Conservation (phyloP, 2,888 invertebrate species). For the Heliconius sara region DNA sequence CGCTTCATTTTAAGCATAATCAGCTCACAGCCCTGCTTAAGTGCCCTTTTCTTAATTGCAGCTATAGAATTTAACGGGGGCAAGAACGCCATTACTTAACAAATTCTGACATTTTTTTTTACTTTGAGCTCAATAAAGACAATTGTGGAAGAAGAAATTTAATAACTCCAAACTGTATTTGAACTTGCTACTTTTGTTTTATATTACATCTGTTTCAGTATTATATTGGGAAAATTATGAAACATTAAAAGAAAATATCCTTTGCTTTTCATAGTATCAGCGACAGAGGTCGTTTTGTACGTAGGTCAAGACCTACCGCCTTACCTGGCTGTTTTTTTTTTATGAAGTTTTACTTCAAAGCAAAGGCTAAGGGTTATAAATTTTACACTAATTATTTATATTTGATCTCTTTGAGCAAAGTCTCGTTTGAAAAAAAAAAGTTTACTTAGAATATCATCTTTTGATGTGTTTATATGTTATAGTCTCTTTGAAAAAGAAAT, state of each 20-base stretch:
- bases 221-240: slow-evolving; percentile 9
- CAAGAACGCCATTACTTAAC: slow-evolving; percentile 65
- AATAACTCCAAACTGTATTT: neutral
- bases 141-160: slow-evolving; percentile 16
- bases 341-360: slow-evolving; percentile 29
- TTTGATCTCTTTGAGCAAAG: neutral
- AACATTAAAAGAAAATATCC: slow-evolving; percentile 1
- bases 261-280: neutral
- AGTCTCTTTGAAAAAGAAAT: too few species aligned
- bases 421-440: slow-evolving; percentile 7
- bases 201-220: neutral
- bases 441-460: neutral
- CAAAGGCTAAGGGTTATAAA: slow-evolving; percentile 20
- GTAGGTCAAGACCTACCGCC: slow-evolving; percentile 20
- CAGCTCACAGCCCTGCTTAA: slow-evolving; percentile 65
- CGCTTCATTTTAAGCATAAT: slow-evolving; percentile 74
- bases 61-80: slow-evolving; percentile 71
- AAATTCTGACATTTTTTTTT: slow-evolving; percentile 57
- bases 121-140: slow-evolving; percentile 49
- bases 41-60: slow-evolving; percentile 69
- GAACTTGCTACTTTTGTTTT: slow-evolving; percentile 1
- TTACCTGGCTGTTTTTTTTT: slow-evolving; percentile 28
- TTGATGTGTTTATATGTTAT: neutral
- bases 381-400: slow-evolving; percentile 26
- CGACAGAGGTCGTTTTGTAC: slow-evolving; percentile 20